A percentile compares a stretch with the other conserved stretches of the same genome.
These are phyloP conservation scores for Cremastobaeus sp. DNA, from an alignment of 2,888 invertebrate genomes.

Conservation along the genomic window DNA sequence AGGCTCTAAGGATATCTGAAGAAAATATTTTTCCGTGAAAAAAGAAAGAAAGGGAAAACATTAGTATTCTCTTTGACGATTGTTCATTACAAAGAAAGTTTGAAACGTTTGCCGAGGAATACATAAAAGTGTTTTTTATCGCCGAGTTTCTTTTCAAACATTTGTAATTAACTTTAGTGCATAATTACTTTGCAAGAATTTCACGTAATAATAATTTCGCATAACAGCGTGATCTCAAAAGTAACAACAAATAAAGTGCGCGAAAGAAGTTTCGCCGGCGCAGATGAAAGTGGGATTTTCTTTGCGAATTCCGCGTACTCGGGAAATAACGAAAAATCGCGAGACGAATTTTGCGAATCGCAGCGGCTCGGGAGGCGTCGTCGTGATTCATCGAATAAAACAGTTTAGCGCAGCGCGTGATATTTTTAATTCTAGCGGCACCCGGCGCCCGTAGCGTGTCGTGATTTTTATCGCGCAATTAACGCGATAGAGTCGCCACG, in stretches of 20 bases:
- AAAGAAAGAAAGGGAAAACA: too few species aligned
- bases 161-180: slow-evolving; percentile 60
- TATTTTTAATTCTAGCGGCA: slow-evolving; percentile 62
- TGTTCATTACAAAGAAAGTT: slow-evolving; percentile 59
- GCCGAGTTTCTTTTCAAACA: slow-evolving; percentile 56
- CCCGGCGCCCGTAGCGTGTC: slow-evolving; percentile 72
- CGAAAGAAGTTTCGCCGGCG: slow-evolving; percentile 40
- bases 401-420: slow-evolving; percentile 43
- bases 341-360: neutral
- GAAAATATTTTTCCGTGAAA: slow-evolving; percentile 45
- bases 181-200: slow-evolving; percentile 57
- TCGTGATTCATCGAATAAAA: slow-evolving; percentile 51
- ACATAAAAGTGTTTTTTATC: slow-evolving; percentile 57
- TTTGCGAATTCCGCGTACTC: neutral
- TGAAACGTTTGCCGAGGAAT: slow-evolving; percentile 51
- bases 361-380: too few species aligned
- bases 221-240: slow-evolving; percentile 52
- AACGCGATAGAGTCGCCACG: too few species aligned
- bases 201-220: slow-evolving; percentile 56
- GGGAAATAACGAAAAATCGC: neutral
- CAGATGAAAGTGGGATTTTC: slow-evolving; percentile 38
- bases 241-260: slow-evolving; percentile 51
- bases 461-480: slow-evolving; percentile 79
- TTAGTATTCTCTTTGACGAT: slow-evolving; percentile 62
- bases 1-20: too few species aligned